Evolutionary conservation across 2,888 invertebrate genomes (phyloP).

Genomic region (Drosophila rellima): DNA sequence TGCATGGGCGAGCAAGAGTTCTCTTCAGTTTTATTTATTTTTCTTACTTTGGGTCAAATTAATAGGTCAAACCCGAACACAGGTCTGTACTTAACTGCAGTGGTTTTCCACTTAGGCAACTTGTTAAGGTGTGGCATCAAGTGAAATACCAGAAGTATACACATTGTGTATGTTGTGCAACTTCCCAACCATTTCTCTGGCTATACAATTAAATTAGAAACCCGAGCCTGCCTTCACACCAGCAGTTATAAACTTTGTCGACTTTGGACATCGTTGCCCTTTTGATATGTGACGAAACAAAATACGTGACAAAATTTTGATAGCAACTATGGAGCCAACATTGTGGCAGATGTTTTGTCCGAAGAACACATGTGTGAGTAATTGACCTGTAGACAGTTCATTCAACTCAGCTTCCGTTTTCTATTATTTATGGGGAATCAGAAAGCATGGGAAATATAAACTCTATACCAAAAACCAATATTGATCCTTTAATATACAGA

Average conservation of each 20-base stretch:
- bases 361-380: conserved; percentile 23
- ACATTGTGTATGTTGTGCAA: conserved; percentile 17
- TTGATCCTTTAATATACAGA: conserved; percentile 15
- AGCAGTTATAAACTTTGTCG: conserved; percentile 51
- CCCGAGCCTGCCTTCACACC: conserved; percentile 44
- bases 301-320: conserved; percentile 70
- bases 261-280: conserved; percentile 37
- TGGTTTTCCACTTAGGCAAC: conserved; percentile 25
- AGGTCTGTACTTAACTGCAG: conserved; percentile 27
- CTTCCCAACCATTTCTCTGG: conserved; percentile 20
- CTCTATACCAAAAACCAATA: conserved; percentile 15
- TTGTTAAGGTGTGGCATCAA: conserved; percentile 27
- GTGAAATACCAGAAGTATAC: conserved; percentile 27
- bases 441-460: not conserved
- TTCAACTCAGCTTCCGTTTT: conserved; percentile 36
- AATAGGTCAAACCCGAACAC: conserved; percentile 48
- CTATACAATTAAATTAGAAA: conserved; percentile 76
- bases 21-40: conserved; percentile 14
- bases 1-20: conserved; percentile 11
- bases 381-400: conserved; percentile 44
- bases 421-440: conserved; percentile 12
- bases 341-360: conserved; percentile 10
- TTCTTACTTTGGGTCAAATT: conserved; percentile 31
- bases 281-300: conserved; percentile 53
- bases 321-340: conserved; percentile 17